Evolutionary conservation across 2,113 vertebrate species (phyloP).

Genomic region (Chaenocephalus aceratus): DNA sequence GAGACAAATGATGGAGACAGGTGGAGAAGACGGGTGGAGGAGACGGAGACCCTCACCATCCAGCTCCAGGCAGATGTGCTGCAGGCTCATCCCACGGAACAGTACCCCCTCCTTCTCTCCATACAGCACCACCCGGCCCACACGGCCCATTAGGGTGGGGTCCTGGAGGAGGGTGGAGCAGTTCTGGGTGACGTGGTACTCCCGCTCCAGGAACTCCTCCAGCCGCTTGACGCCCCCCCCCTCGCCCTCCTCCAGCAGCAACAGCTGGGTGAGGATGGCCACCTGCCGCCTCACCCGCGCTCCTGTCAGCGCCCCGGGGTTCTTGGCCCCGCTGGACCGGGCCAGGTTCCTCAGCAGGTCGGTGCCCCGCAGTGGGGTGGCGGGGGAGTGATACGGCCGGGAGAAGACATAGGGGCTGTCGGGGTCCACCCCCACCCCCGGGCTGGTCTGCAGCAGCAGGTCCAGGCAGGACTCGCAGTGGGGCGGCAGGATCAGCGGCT

Average conservation of each 20-base stretch:
- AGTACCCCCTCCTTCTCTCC: slow-evolving; percentile 84
- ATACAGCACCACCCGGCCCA: slow-evolving; percentile 84
- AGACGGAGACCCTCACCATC: slow-evolving; percentile 75
- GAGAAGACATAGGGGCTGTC: slow-evolving; percentile 85
- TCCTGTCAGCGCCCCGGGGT: slow-evolving; percentile 76
- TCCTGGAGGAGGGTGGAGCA: slow-evolving; percentile 81
- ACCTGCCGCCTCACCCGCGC: slow-evolving; percentile 82
- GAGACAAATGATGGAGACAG: too few species aligned
- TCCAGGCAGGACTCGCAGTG: slow-evolving; percentile 84
- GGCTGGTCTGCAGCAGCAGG: slow-evolving; percentile 83
- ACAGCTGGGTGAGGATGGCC: slow-evolving; percentile 84
- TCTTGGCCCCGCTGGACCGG: slow-evolving; percentile 82
- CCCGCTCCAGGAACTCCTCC: slow-evolving; percentile 83
- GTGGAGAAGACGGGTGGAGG: too few species aligned
- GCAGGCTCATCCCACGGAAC: slow-evolving; percentile 85
- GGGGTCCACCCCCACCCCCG: slow-evolving; percentile 84
- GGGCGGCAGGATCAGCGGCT: slow-evolving; percentile 83
- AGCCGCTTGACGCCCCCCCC: slow-evolving; percentile 70
- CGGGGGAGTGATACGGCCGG: slow-evolving; percentile 84
- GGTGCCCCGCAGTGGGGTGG: slow-evolving; percentile 83
- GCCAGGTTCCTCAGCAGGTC: slow-evolving; percentile 85
- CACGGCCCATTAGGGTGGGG: slow-evolving; percentile 82
- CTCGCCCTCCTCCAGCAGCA: slow-evolving; percentile 83
- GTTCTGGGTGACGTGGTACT: slow-evolving; percentile 85
- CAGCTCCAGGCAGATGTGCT: slow-evolving; percentile 86